These are phyloP conservation scores for Dicrostonyx torquatus DNA, from an alignment of 2,797 vertebrate species.

Conservation along the genomic window DNA sequence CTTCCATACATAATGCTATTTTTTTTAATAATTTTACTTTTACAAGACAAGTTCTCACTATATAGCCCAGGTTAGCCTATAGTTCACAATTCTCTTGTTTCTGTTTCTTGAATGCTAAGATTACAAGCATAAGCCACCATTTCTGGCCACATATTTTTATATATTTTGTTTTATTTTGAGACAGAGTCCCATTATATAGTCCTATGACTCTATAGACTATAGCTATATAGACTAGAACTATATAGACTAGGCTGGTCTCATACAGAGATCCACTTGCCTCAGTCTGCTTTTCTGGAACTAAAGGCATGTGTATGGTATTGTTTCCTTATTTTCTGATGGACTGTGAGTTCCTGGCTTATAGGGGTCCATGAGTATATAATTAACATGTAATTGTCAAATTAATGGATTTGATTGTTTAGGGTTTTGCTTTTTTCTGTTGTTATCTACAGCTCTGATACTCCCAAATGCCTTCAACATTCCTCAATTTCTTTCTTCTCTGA, in stretches of 20 bases:
- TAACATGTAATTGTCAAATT: conserved; percentile 22
- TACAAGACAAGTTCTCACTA: not conserved
- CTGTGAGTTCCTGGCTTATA: not conserved
- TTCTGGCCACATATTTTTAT: not conserved
- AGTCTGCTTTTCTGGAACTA: not conserved
- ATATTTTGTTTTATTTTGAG: not conserved
- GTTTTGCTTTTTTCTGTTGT: conserved; percentile 20
- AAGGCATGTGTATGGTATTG: not conserved
- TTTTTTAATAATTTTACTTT: not conserved
- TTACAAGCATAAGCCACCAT: not conserved
- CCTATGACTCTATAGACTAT: not conserved
- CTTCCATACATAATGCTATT: not conserved
- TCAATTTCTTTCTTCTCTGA: conserved; percentile 39
- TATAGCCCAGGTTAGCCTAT: not conserved
- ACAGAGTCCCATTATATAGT: not conserved
- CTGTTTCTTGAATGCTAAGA: not conserved
- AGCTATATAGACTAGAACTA: not conserved
- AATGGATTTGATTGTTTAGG: conserved; percentile 19
- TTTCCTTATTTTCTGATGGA: conserved; percentile 16
- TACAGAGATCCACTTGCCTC: not conserved
- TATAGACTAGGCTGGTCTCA: not conserved
- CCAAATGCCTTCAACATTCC: not conserved
- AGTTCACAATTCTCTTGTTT: not conserved
- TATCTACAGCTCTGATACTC: not conserved
- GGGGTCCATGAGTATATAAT: not conserved